Conservation (phyloP, 1,140 invertebrate species). For the Meloidogyne floridensis region DNA sequence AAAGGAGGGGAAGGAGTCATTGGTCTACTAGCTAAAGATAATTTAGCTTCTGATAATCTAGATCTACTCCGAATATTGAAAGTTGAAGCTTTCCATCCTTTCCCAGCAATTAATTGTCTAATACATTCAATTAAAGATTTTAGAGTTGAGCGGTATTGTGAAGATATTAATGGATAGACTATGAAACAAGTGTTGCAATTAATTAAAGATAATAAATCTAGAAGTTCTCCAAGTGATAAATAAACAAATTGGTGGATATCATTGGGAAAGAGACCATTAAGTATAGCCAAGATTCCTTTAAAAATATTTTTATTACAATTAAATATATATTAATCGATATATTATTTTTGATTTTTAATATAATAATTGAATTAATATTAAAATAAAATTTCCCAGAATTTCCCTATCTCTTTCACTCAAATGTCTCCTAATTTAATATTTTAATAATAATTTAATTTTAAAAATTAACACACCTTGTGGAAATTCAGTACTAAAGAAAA, state of each 20-base stretch:
- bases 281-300: slow-evolving; percentile 48
- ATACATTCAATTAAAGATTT: slow-evolving; percentile 21
- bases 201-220: slow-evolving; percentile 51
- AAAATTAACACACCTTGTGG: slow-evolving; percentile 37
- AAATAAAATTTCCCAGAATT: too few species aligned
- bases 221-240: slow-evolving; percentile 46
- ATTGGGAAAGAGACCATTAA: slow-evolving; percentile 54
- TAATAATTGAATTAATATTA: neutral
- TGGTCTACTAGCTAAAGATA: slow-evolving; percentile 27
- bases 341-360: neutral
- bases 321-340: too few species aligned
- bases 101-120: slow-evolving; percentile 14
- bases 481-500: slow-evolving; percentile 48
- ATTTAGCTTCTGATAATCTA: slow-evolving; percentile 26
- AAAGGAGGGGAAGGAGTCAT: slow-evolving; percentile 26
- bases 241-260: slow-evolving; percentile 60
- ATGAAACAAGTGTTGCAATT: slow-evolving; percentile 57
- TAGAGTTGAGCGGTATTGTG: slow-evolving; percentile 36
- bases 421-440: neutral
- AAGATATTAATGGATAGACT: slow-evolving; percentile 47
- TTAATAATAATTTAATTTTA: neutral
- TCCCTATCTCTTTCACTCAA: too few species aligned
- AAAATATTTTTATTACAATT: neutral
- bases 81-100: slow-evolving; percentile 19
- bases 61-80: slow-evolving; percentile 24